A percentile compares a stretch with the other conserved stretches of the same genome.
Conservation (phyloP, 2,888 invertebrate genomes). For the Hermaeophaga mercurialis region DNA sequence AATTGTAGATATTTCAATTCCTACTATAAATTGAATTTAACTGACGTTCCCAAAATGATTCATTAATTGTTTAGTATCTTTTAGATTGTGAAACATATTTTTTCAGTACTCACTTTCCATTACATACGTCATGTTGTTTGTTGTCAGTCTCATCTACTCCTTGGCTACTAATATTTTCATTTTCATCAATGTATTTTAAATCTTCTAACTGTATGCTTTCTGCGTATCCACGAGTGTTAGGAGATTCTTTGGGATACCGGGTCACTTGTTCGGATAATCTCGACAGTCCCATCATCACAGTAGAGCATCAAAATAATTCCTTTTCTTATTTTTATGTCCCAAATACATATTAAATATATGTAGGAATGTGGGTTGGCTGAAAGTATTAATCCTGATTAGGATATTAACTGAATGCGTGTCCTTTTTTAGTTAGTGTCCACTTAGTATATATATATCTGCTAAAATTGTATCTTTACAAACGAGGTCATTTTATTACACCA, state of each 20-base stretch:
- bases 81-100: too few species aligned
- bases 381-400: neutral
- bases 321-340: conserved; percentile 7
- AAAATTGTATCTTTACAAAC: too few species aligned
- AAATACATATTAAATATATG: conserved; percentile 1
- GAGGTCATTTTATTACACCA: too few species aligned
- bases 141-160: conserved; percentile 6
- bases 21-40: too few species aligned
- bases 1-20: too few species aligned
- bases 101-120: conserved; percentile 20
- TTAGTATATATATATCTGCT: too few species aligned
- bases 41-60: too few species aligned
- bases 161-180: conserved; percentile 25
- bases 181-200: conserved; percentile 35
- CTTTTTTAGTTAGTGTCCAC: too few species aligned
- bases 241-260: conserved; percentile 6
- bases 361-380: neutral
- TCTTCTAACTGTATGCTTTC: conserved; percentile 30
- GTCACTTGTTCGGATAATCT: conserved; percentile 21
- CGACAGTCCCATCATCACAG: conserved; percentile 24
- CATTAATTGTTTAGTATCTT: too few species aligned
- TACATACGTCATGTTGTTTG: conserved; percentile 4
- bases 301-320: neutral
- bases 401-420: too few species aligned
- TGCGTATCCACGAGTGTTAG: conserved; percentile 5